These are phyloP conservation scores for Thunnus albacares DNA, from an alignment of 2,797 vertebrate species.

Conservation along the genomic window DNA sequence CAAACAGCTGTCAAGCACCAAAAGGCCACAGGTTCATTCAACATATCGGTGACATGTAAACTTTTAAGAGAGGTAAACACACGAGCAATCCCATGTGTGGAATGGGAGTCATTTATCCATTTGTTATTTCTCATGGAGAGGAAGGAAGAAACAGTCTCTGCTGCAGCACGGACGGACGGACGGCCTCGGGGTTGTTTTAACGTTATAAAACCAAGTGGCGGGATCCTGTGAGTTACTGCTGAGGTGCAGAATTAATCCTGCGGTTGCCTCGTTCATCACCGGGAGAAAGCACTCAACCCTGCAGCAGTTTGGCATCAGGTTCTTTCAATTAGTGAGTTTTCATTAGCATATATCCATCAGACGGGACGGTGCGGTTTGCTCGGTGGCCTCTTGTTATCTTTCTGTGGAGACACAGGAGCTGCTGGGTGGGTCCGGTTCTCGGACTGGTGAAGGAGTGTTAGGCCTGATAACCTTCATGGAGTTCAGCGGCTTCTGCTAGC, in stretches of 20 bases:
- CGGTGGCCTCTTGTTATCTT: constrained; percentile 62
- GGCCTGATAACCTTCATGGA: constrained; percentile 62
- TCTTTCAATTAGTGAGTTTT: constrained; percentile 48
- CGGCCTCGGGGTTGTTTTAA: constrained; percentile 11
- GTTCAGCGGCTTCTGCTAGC: not conserved
- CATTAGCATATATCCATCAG: constrained; percentile 43
- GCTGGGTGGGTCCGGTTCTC: constrained; percentile 52
- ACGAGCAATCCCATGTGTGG: not conserved
- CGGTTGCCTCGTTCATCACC: constrained; percentile 35
- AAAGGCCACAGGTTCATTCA: too few relatives aligned
- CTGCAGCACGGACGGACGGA: not conserved
- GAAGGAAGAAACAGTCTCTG: not conserved
- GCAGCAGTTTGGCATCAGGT: constrained; percentile 38
- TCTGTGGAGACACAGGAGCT: not conserved
- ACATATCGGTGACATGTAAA: too few relatives aligned
- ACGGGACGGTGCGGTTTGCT: constrained; percentile 1
- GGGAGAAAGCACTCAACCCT: constrained; percentile 15
- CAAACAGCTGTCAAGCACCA: not conserved
- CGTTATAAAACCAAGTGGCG: constrained; percentile 17
- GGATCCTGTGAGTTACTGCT: constrained; percentile 29
- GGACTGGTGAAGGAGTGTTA: constrained; percentile 29
- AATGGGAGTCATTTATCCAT: not conserved
- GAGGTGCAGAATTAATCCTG: constrained; percentile 47
- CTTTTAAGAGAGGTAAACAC: not conserved
- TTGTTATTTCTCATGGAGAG: not conserved